Conservation (phyloP, 2,888 invertebrate genomes). For the Lycaena phlaeas region DNA sequence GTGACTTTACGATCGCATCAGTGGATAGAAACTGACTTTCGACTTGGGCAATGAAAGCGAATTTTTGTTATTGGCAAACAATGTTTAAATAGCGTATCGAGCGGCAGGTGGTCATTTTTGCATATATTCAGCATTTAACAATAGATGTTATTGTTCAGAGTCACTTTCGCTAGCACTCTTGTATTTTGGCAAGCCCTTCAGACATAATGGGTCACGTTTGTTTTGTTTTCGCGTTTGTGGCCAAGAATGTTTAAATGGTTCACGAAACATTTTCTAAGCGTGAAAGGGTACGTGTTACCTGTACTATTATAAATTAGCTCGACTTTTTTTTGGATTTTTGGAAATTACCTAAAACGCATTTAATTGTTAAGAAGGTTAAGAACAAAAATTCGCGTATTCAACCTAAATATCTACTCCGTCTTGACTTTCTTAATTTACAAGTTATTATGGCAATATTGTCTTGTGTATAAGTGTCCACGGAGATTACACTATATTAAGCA, state of each 20-base stretch:
- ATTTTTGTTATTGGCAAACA: slow-evolving; percentile 46
- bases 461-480: no score
- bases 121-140: slow-evolving; percentile 13
- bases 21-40: neutral
- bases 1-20: neutral
- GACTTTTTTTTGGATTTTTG: no score
- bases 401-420: no score
- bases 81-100: slow-evolving; percentile 51
- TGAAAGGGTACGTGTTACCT: slow-evolving; percentile 42
- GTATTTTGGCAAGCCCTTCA: slow-evolving; percentile 37
- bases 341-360: slow-evolving; percentile 1
- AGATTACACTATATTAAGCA: no score
- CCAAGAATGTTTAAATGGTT: slow-evolving; percentile 40
- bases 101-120: slow-evolving; percentile 54
- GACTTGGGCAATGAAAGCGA: slow-evolving; percentile 25
- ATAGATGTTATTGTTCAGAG: slow-evolving; percentile 22
- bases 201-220: slow-evolving; percentile 32
- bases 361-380: slow-evolving; percentile 1
- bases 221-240: slow-evolving; percentile 51
- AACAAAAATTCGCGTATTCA: no score
- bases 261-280: slow-evolving; percentile 49
- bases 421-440: no score
- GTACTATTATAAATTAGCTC: slow-evolving; percentile 30
- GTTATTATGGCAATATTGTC: no score
- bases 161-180: slow-evolving; percentile 51